These are phyloP conservation scores for Nothobranchius kuhntae DNA, from an alignment of 2,113 vertebrate genomes.

Conservation along the genomic window DNA sequence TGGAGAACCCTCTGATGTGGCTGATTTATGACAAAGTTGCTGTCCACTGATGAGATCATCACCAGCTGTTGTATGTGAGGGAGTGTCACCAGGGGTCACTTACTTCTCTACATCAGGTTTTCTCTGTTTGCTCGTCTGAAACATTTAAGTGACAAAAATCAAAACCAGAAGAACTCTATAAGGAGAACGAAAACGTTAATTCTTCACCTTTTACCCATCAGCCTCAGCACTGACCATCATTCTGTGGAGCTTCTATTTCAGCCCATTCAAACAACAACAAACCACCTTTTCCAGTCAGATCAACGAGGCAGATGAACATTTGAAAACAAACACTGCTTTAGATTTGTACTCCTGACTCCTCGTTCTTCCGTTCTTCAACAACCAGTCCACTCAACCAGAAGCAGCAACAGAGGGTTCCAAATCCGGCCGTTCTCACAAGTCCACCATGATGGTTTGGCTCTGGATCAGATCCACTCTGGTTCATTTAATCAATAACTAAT, in stretches of 20 bases:
- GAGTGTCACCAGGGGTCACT: too few species aligned
- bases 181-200: too few species aligned
- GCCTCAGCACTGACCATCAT: too few species aligned
- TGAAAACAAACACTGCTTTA: too few species aligned
- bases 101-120: too few species aligned
- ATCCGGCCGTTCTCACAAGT: neutral
- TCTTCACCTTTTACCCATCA: too few species aligned
- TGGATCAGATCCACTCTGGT: slow-evolving; percentile 5
- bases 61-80: too few species aligned
- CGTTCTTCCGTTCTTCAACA: neutral
- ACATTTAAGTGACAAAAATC: neutral
- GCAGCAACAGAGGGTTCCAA: neutral
- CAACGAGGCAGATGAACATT: neutral
- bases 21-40: too few species aligned
- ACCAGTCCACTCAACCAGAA: neutral
- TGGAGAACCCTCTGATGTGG: too few species aligned
- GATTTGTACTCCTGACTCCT: too few species aligned
- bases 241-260: neutral
- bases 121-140: too few species aligned
- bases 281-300: neutral
- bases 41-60: too few species aligned
- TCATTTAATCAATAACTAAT: neutral
- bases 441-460: neutral
- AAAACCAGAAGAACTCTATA: neutral
- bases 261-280: neutral